phyloP scores from a whole-genome alignment of 2,113 vertebrate species.

The Chionodraco myersi region DNA sequence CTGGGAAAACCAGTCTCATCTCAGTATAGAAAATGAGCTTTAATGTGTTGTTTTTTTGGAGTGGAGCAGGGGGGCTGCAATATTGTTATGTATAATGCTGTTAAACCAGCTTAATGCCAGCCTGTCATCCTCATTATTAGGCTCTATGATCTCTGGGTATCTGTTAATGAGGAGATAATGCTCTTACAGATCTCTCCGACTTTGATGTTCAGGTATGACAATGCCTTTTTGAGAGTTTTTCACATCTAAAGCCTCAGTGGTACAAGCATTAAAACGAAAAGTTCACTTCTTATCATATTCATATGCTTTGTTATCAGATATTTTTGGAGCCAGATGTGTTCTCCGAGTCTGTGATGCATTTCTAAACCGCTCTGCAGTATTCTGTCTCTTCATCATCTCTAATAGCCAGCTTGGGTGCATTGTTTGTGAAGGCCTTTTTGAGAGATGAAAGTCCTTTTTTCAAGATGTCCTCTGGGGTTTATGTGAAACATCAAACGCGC shows the following conservation, averaged over 20 bases:
- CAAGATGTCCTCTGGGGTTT: constrained; percentile 53
- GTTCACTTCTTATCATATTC: constrained; percentile 23
- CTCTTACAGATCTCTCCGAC: constrained; percentile 56
- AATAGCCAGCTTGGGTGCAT: constrained; percentile 51
- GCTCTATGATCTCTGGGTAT: constrained; percentile 67
- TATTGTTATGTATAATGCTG: constrained; percentile 55
- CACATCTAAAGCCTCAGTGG: constrained; percentile 23
- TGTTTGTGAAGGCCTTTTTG: constrained; percentile 62
- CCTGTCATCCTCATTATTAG: constrained; percentile 64
- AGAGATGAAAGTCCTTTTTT: constrained; percentile 67
- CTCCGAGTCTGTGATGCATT: constrained; percentile 34
- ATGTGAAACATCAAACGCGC: constrained; percentile 72
- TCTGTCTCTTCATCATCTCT: constrained; percentile 54
- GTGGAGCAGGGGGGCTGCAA: constrained; percentile 30
- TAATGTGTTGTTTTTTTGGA: constrained; percentile 53
- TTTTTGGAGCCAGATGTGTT: constrained; percentile 52
- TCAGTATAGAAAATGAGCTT: constrained; percentile 48
- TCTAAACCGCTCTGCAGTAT: constrained; percentile 32
- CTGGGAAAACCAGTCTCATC: constrained; percentile 56
- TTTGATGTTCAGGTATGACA: constrained; percentile 69
- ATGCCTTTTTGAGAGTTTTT: constrained; percentile 36
- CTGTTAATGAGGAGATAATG: constrained; percentile 71
- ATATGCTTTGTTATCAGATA: constrained; percentile 15
- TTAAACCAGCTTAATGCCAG: constrained; percentile 70
- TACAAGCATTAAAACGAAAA: constrained; percentile 23